Evolutionary conservation across 2,113 vertebrate genomes (phyloP), one percentile per base, ranked within the genome.

Genomic region (Ophiodon elongatus): DNA sequence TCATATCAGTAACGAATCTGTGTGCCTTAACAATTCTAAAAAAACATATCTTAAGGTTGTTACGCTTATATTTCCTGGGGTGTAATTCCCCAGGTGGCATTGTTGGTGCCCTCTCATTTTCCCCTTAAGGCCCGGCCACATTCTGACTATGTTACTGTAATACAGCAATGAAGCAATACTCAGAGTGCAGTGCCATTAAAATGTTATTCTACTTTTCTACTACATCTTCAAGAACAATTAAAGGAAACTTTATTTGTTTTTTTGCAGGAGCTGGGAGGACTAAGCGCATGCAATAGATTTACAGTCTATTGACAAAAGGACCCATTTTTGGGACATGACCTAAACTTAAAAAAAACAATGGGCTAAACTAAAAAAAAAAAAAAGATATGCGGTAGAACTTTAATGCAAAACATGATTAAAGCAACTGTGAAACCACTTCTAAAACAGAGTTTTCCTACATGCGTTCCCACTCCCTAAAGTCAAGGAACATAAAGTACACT

Each of bases 371-470:
- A 69, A 15, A 31, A 69, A 25, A 69, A 25, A 39, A 56, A 45
- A 87, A 82, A 82, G 29, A 6, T 63, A 56, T 54, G 39, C 27
- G 7, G 43, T 83, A 37, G 76, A 85, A 54, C 63, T 81, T 75
- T 84, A 45, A 52, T 13, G 8, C 23, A 29, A 69, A 86, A 70
- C 72, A 80, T 87, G 83, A 91, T 85, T 85, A 87, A 91, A 90
- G 85, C 79, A 37, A 76, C 54, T 7, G 2, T 33, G 41, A 60
- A 68, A 52, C 29, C 65, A 57, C 52, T 54, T 77, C 70, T 82
- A 81, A 89, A 90, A 86, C 27, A 82, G 59, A 75, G 50, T 29
- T 87, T 83, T 89, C 67, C 64, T 73, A 15, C 60, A 29, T 71
- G 73, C 29, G 50, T 83, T 52, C 90, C 82, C 82, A 78, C 57